These are phyloP conservation scores for Chionomys nivalis DNA, from an alignment of 2,113 vertebrate species.

Conservation along the genomic window DNA sequence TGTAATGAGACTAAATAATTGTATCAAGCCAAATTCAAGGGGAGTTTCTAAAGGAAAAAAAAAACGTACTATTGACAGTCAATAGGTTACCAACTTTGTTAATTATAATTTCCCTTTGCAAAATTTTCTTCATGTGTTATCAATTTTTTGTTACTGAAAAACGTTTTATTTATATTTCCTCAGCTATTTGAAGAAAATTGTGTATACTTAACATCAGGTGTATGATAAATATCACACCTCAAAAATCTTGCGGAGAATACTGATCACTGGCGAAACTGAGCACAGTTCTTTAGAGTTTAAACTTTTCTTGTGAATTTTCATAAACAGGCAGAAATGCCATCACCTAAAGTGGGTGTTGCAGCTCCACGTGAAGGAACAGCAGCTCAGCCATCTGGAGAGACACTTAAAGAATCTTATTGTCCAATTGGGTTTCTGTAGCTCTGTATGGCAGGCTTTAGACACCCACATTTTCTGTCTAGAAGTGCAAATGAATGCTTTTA, in stretches of 20 bases:
- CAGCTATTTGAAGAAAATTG: conserved; percentile 34
- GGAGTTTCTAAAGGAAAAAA: background rate
- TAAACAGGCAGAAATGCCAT: conserved; percentile 48
- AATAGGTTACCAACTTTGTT: background rate
- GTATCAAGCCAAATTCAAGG: background rate
- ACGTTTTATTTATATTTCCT: conserved; percentile 27
- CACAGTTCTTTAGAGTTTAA: conserved; percentile 54
- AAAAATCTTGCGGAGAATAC: conserved; percentile 40
- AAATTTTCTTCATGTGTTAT: conserved; percentile 11
- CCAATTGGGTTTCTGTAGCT: conserved; percentile 53
- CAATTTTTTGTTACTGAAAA: conserved; percentile 47
- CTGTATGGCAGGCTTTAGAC: conserved; percentile 70
- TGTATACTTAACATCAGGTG: conserved; percentile 42
- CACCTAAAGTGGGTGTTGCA: conserved; percentile 69
- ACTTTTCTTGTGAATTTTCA: conserved; percentile 55
- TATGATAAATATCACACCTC: conserved; percentile 47
- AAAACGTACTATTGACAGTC: background rate
- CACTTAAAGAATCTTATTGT: conserved; percentile 68
- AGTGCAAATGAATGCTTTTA: conserved; percentile 73
- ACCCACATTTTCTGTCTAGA: conserved; percentile 71
- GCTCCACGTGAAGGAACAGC: conserved; percentile 67
- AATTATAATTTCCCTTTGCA: background rate
- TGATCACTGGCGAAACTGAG: conserved; percentile 51
- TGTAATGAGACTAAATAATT: background rate
- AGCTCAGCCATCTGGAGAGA: conserved; percentile 73